These are phyloP conservation scores for Rhadina sibilatrix DNA, from an alignment of 2,113 vertebrate species.

Conservation along the genomic window DNA sequence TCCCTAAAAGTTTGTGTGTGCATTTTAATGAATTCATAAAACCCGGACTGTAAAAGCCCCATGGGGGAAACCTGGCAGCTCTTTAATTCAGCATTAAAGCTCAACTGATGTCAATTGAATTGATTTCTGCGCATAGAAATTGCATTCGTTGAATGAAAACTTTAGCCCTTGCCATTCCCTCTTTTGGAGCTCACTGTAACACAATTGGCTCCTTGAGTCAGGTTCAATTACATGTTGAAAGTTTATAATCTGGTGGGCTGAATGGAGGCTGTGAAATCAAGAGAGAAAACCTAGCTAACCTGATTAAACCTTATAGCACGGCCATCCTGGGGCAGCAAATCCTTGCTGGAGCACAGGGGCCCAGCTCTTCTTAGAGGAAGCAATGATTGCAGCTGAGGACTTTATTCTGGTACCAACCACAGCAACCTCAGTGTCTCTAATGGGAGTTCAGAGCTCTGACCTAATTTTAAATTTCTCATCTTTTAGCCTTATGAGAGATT, in stretches of 20 bases:
- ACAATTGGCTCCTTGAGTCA: constrained; percentile 67
- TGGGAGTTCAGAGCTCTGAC: neutral
- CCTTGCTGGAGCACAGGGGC: neutral
- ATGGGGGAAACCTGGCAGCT: constrained; percentile 59
- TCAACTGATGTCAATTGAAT: constrained; percentile 65
- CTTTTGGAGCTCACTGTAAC: constrained; percentile 53
- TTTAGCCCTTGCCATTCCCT: constrained; percentile 58
- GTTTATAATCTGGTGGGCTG: constrained; percentile 65
- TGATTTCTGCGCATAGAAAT: constrained; percentile 54
- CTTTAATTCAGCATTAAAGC: constrained; percentile 71
- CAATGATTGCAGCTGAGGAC: neutral
- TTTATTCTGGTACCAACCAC: neutral
- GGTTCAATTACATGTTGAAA: constrained; percentile 70
- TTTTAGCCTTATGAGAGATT: neutral
- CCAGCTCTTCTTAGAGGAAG: neutral
- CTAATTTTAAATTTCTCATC: neutral
- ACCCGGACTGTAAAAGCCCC: constrained; percentile 63
- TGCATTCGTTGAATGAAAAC: constrained; percentile 61
- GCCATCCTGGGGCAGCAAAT: neutral
- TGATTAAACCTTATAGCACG: constrained; percentile 48
- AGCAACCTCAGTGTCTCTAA: neutral
- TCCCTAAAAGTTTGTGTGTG: constrained; percentile 71
- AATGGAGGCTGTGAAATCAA: constrained; percentile 70
- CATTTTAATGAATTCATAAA: constrained; percentile 76
- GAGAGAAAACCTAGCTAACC: constrained; percentile 63